A percentile compares a stretch with the other conserved stretches of the same genome.
These are phyloP conservation scores for Onychorhynchus coronatus DNA, from an alignment of 2,113 vertebrate genomes.

Conservation along the genomic window DNA sequence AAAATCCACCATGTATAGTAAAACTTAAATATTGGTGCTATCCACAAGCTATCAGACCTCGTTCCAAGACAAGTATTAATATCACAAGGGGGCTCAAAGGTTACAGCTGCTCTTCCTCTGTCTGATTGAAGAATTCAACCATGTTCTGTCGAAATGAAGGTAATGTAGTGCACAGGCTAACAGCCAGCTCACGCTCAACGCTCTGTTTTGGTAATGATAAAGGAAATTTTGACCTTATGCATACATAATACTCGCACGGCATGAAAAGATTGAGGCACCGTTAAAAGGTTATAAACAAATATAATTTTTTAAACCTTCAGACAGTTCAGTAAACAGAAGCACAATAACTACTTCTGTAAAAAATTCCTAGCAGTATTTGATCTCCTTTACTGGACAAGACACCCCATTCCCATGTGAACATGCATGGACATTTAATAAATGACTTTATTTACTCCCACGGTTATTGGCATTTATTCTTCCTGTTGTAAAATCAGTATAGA, in stretches of 20 bases:
- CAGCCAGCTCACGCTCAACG: neutral
- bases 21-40: neutral
- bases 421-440: neutral
- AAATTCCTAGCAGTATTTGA: neutral
- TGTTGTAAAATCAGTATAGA: neutral
- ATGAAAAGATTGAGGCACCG: neutral
- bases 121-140: neutral
- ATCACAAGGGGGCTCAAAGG: neutral
- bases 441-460: neutral
- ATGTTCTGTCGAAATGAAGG: neutral
- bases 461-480: neutral
- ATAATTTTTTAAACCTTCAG: neutral
- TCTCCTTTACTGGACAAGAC: neutral
- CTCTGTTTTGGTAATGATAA: neutral
- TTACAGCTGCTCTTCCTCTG: neutral
- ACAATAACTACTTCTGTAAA: neutral
- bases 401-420: neutral
- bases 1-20: neutral
- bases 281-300: neutral
- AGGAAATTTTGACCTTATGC: neutral
- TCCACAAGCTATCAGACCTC: neutral
- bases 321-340: neutral
- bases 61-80: neutral
- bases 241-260: fast-evolving
- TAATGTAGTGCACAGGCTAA: neutral